These are phyloP conservation scores for Loriculus beryllinus DNA, from an alignment of 2,797 vertebrate genomes.

Conservation along the genomic window DNA sequence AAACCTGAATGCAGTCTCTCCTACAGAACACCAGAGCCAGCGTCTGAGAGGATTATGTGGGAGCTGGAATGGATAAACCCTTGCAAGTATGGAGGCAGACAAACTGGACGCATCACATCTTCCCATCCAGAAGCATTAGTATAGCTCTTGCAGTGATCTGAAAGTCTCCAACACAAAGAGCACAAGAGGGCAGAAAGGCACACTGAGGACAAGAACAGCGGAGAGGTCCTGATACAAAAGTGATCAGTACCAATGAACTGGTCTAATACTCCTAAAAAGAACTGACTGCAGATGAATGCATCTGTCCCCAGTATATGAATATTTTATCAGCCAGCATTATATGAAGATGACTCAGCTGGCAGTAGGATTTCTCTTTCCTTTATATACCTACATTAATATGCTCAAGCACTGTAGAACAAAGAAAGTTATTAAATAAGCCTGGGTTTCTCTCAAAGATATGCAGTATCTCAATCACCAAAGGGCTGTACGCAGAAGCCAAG, in stretches of 20 bases:
- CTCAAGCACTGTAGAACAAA: neutral
- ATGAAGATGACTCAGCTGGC: conserved; percentile 12
- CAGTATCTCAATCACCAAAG: neutral
- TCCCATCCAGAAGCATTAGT: neutral
- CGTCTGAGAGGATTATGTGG: neutral
- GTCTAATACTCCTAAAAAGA: neutral
- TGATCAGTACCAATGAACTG: neutral
- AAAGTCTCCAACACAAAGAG: neutral
- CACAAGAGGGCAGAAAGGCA: neutral
- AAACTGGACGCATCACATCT: neutral
- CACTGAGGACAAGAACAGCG: neutral
- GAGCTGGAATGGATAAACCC: neutral
- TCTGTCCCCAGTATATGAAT: neutral
- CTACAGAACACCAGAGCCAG: neutral
- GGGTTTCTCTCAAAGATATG: neutral
- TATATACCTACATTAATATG: neutral
- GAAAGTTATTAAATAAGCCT: neutral
- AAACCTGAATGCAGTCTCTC: neutral
- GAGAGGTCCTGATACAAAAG: neutral
- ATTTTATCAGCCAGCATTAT: neutral
- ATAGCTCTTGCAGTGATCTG: neutral
- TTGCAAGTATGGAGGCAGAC: neutral
- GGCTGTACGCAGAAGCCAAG: neutral
- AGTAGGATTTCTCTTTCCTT: neutral
- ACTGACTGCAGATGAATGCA: neutral